Conservation (phyloP, 53 echinoderm and acorn worm species). For the Paracentrotus lividus region DNA sequence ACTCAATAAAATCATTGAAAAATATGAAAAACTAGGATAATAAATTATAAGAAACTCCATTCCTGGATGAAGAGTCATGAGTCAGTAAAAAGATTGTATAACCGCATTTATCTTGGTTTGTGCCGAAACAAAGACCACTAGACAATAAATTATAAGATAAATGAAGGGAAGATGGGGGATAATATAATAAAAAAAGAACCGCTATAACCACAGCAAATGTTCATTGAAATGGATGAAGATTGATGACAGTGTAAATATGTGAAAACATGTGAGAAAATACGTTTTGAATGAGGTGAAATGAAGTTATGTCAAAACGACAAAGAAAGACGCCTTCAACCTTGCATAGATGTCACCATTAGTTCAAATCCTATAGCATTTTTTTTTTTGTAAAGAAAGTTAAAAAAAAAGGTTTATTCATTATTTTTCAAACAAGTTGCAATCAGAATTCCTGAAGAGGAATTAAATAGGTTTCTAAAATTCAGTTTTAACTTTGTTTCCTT, state of each 20-base stretch:
- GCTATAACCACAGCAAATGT: slow-evolving; percentile 11
- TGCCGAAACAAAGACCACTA: neutral
- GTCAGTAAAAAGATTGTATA: neutral
- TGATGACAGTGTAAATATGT: neutral
- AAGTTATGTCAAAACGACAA: no score
- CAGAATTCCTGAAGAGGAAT: no score
- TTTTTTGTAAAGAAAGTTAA: no score
- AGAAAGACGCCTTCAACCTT: no score
- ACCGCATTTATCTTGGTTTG: neutral
- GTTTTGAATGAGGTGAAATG: neutral
- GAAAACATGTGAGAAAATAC: neutral
- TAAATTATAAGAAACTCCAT: neutral
- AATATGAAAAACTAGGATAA: neutral
- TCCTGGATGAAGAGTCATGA: slow-evolving; percentile 5
- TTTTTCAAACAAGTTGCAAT: no score
- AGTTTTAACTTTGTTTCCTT: neutral
- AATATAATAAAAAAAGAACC: neutral
- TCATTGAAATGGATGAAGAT: neutral
- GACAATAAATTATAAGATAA: neutral
- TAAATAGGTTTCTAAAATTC: no score
- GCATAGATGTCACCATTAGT: no score
- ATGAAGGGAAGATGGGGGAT: neutral
- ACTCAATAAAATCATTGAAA: neutral
- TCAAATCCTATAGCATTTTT: no score
- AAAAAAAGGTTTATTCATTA: no score